Percentiles rank a stretch among this genome's conserved stretches.
Evolutionary conservation across 1,140 invertebrate genomes (phyloP).

Genomic region (Maconellicoccus hirsutus): DNA sequence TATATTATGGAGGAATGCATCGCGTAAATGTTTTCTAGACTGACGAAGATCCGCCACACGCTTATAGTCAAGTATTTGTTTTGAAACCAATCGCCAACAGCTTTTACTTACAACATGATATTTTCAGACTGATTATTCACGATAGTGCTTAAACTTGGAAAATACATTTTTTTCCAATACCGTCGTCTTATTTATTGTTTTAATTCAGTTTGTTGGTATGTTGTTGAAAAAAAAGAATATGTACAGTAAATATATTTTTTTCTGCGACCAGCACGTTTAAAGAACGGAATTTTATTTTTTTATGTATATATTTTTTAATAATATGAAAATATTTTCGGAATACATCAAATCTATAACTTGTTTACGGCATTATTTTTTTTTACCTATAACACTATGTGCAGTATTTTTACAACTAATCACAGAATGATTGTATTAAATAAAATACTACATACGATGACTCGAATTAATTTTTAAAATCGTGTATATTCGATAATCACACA

Average conservation of each 20-base stretch:
- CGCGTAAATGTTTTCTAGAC: conserved; percentile 50
- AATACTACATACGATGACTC: too few relatives aligned
- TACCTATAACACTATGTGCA: too few relatives aligned
- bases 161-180: too few relatives aligned
- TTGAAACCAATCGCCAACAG: conserved; percentile 69
- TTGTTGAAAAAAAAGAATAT: background rate
- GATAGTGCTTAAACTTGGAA: conserved; percentile 49
- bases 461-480: too few relatives aligned
- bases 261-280: background rate
- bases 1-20: background rate
- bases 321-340: too few relatives aligned
- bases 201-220: background rate
- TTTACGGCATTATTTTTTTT: too few relatives aligned
- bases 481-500: too few relatives aligned
- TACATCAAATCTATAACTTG: too few relatives aligned
- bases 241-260: background rate
- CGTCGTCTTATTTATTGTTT: conserved; percentile 12
- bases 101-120: conserved; percentile 84
- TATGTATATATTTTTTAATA: background rate
- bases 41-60: conserved; percentile 84
- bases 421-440: too few relatives aligned
- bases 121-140: conserved; percentile 83
- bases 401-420: too few relatives aligned
- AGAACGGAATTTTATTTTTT: background rate
- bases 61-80: conserved; percentile 80